Evolutionary conservation across 2,888 invertebrate genomes (phyloP).

Genomic region (Theretra japonica): DNA sequence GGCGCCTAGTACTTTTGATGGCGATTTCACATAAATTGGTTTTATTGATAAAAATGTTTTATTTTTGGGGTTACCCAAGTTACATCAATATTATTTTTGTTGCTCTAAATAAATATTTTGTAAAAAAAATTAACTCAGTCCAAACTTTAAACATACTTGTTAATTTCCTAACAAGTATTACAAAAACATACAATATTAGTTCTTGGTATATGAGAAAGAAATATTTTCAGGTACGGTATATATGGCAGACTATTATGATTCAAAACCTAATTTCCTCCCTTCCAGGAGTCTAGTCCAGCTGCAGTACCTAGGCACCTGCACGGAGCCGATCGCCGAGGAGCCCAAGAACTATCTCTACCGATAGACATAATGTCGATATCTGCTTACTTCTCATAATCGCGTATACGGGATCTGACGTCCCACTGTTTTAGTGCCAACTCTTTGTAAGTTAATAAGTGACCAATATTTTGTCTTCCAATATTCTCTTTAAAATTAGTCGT

Average conservation of each 20-base stretch:
- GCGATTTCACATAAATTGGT: neutral
- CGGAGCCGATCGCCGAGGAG: slow-evolving; percentile 92
- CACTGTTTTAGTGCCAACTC: slow-evolving; percentile 71
- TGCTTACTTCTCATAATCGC: slow-evolving; percentile 58
- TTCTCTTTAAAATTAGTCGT: slow-evolving; percentile 39
- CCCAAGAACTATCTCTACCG: slow-evolving; percentile 94
- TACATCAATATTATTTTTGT: no score
- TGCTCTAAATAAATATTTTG: no score
- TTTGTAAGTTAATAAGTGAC: slow-evolving; percentile 52
- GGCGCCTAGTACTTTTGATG: slow-evolving; percentile 33
- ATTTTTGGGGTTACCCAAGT: no score
- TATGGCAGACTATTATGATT: neutral
- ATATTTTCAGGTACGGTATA: slow-evolving; percentile 2
- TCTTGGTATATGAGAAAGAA: neutral
- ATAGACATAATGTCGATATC: slow-evolving; percentile 57
- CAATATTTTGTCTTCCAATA: slow-evolving; percentile 60
- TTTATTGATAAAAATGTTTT: no score
- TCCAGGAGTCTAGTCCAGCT: slow-evolving; percentile 88
- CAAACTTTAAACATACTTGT: no score
- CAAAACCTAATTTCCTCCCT: slow-evolving; percentile 38
- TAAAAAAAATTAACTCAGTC: no score
- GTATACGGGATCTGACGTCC: slow-evolving; percentile 50
- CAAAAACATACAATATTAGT: no score
- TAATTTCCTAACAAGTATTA: no score
- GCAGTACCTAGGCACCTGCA: slow-evolving; percentile 93